A percentile compares a stretch with the other conserved stretches of the same genome.
Evolutionary conservation across 2,113 vertebrate species (phyloP).

Genomic region (Elaphurus davidianus): DNA sequence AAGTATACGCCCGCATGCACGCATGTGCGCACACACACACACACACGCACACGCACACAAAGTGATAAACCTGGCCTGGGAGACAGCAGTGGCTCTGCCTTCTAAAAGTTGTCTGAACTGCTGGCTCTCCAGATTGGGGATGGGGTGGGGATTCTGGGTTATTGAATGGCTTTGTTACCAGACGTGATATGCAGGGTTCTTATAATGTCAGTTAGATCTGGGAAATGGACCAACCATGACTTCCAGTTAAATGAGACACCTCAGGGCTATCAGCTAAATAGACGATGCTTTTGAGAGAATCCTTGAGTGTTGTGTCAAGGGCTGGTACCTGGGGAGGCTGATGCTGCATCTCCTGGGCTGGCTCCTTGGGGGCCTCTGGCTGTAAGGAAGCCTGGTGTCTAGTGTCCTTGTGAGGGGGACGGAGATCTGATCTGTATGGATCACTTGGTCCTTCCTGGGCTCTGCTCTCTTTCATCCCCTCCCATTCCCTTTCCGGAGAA

Average conservation of each 20-base stretch:
- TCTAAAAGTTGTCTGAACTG: background rate
- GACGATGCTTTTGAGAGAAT: constrained; percentile 59
- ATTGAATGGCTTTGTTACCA: background rate
- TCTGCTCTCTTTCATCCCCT: background rate
- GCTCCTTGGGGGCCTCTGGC: background rate
- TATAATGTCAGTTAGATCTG: background rate
- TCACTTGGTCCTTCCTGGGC: fast-evolving
- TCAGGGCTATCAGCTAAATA: background rate
- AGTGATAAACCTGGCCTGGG: background rate
- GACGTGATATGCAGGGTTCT: background rate
- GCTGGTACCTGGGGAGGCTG: background rate
- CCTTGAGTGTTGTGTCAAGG: background rate
- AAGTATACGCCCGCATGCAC: fast-evolving
- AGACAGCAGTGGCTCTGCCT: background rate
- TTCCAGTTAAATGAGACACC: constrained; percentile 41
- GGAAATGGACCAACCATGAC: constrained; percentile 5
- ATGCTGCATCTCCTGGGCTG: fast-evolving
- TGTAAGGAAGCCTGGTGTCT: background rate
- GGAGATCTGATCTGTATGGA: background rate
- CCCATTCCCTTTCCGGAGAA: too few species aligned
- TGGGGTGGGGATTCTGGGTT: background rate
- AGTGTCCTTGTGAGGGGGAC: background rate
- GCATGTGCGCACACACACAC: fast-evolving
- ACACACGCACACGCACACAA: fast-evolving
- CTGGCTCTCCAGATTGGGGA: background rate